Conservation (phyloP, 2,797 vertebrate genomes). For the Odontamblyopus rebecca region DNA sequence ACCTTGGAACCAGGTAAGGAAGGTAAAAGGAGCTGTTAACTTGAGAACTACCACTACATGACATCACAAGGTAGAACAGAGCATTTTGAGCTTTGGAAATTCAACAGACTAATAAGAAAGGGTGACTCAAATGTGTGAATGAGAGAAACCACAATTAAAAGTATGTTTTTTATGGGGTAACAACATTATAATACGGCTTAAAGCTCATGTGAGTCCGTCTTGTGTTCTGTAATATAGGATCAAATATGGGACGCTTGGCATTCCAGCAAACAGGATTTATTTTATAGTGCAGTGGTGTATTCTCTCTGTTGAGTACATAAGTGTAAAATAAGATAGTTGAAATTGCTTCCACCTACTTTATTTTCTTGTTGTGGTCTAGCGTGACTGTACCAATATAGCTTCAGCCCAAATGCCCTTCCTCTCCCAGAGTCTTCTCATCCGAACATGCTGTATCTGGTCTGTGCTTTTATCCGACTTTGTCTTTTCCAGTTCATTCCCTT, state of each 20-base stretch:
- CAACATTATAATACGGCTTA: too few relatives aligned
- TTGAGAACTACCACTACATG: too few relatives aligned
- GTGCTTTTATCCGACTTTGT: constrained; percentile 28
- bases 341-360: background rate
- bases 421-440: constrained; percentile 14
- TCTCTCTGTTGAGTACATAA: background rate
- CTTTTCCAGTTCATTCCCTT: constrained; percentile 45
- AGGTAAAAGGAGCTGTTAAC: too few relatives aligned
- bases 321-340: background rate
- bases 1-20: too few relatives aligned
- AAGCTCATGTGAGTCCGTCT: too few relatives aligned
- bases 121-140: too few relatives aligned
- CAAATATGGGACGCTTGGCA: constrained; percentile 10
- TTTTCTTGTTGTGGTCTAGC: background rate
- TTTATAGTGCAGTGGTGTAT: background rate
- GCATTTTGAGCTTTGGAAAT: too few relatives aligned
- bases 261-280: background rate
- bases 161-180: too few relatives aligned
- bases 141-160: too few relatives aligned
- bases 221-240: too few relatives aligned
- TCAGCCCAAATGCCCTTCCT: constrained; percentile 8
- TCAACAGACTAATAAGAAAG: too few relatives aligned
- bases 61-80: too few relatives aligned
- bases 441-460: constrained; percentile 14
- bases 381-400: constrained; percentile 2